These are phyloP conservation scores for Melopsittacus undulatus DNA, from an alignment of 2,797 vertebrate genomes.

Conservation along the genomic window DNA sequence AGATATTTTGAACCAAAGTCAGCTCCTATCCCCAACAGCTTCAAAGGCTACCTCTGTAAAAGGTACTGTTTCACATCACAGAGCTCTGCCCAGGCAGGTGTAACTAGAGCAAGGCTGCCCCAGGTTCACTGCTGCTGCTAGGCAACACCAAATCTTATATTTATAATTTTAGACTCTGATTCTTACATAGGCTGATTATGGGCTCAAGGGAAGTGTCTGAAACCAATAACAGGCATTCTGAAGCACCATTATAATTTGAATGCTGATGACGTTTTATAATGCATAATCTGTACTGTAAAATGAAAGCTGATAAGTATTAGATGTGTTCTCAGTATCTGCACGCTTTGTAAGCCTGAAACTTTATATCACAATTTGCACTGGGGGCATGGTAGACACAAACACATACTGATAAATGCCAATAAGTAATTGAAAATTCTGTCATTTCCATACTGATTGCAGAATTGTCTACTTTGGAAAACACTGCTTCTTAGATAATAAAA, in stretches of 20 bases:
- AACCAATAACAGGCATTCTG: neutral
- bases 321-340: neutral
- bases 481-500: neutral
- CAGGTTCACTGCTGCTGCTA: slow-evolving; percentile 16
- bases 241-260: slow-evolving; percentile 31
- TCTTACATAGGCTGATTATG: neutral
- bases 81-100: neutral
- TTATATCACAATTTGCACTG: neutral
- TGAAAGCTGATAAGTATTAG: neutral
- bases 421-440: neutral
- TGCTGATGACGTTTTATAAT: neutral
- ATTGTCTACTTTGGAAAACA: neutral
- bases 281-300: neutral
- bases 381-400: neutral
- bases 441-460: neutral
- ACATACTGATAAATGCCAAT: neutral
- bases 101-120: neutral
- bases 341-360: neutral
- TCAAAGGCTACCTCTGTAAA: neutral
- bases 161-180: slow-evolving; percentile 4
- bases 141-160: neutral
- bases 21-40: neutral
- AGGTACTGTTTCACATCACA: neutral
- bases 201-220: neutral
- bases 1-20: neutral